phyloP scores from a whole-genome alignment of 2,888 invertebrate species.

The Zaprionus lineosus region DNA sequence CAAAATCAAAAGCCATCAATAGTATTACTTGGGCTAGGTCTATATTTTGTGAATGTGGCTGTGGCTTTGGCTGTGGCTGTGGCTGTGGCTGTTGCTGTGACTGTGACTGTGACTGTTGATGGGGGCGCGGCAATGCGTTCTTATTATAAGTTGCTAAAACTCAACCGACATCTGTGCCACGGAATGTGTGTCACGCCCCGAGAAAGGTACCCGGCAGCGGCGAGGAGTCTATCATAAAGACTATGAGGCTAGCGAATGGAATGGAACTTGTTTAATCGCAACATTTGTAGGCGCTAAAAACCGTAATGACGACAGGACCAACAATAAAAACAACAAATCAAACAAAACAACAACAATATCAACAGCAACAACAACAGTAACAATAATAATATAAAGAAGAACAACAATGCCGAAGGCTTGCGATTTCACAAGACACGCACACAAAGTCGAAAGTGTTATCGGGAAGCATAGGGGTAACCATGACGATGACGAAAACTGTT shows the following conservation, averaged over 20 bases:
- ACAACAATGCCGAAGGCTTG: constrained; percentile 27
- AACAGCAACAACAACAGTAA: too few relatives aligned
- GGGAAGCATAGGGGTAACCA: constrained; percentile 52
- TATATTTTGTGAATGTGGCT: constrained; percentile 4
- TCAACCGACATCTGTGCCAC: constrained; percentile 38
- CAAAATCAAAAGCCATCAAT: constrained; percentile 36
- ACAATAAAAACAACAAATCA: neutral
- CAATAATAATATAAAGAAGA: neutral
- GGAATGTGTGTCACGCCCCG: constrained; percentile 71
- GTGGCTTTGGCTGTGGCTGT: neutral
- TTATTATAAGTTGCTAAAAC: constrained; percentile 37
- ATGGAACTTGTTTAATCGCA: constrained; percentile 31
- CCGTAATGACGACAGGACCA: neutral
- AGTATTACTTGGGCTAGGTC: constrained; percentile 49
- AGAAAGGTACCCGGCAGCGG: too few relatives aligned
- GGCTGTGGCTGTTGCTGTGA: neutral
- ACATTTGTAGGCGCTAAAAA: constrained; percentile 18
- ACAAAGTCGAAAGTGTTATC: constrained; percentile 26
- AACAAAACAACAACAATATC: constrained; percentile 11
- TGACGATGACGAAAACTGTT: constrained; percentile 62
- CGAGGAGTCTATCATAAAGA: constrained; percentile 16
- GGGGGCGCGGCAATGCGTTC: constrained; percentile 36
- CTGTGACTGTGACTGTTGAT: neutral
- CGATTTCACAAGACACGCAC: constrained; percentile 55
- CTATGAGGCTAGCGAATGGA: constrained; percentile 10